Conservation (phyloP, 2,888 invertebrate genomes). For the Ochropacha duplaris region DNA sequence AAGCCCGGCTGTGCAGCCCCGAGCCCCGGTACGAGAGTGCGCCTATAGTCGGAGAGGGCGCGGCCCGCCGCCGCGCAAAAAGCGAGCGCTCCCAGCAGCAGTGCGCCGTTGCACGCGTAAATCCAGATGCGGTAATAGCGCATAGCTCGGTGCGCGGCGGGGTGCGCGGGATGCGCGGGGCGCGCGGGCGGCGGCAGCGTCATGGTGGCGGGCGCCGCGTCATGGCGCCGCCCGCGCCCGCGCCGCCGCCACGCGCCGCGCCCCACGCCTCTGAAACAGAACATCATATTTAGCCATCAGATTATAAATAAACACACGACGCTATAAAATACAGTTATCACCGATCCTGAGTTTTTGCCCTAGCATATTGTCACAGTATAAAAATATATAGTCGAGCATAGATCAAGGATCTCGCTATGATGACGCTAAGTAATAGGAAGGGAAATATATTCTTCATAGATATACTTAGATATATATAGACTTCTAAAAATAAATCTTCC, state of each 20-base stretch:
- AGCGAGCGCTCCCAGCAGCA: constrained; percentile 91
- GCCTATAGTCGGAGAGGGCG: constrained; percentile 87
- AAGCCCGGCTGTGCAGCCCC: constrained; percentile 91
- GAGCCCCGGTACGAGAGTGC: constrained; percentile 88
- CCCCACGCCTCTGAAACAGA: constrained; percentile 76
- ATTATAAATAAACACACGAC: no score
- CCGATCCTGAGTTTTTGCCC: no score
- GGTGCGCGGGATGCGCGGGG: constrained; percentile 79
- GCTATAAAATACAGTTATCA: no score
- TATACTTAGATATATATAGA: no score
- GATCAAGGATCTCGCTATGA: no score
- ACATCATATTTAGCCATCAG: constrained; percentile 10
- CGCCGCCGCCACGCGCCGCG: constrained; percentile 82
- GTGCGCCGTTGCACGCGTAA: constrained; percentile 94
- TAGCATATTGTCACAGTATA: no score
- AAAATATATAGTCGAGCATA: no score
- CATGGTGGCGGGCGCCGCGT: constrained; percentile 83
- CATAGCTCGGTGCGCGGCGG: constrained; percentile 84
- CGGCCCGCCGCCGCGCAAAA: constrained; percentile 90
- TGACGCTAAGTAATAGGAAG: no score
- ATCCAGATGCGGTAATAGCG: constrained; percentile 96
- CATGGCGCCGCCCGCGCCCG: constrained; percentile 82
- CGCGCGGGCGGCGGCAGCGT: constrained; percentile 83
- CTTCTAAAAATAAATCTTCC: no score
- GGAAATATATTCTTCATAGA: no score